phyloP scores from a whole-genome alignment of 2,113 vertebrate species.

The Entelurus aequoreus region DNA sequence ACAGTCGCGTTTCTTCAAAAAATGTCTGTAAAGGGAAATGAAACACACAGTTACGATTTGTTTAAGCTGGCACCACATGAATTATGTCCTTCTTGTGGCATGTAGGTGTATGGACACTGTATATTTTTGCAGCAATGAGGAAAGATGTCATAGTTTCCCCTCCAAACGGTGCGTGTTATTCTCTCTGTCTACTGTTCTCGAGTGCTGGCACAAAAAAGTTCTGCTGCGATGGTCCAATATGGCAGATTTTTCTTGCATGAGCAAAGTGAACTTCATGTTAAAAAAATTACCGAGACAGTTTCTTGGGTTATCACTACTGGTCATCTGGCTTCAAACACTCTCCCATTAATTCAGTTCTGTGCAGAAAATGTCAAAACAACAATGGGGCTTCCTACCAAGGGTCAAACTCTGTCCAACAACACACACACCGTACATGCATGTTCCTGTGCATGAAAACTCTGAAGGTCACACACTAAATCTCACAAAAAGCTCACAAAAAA shows the following conservation, averaged over 20 bases:
- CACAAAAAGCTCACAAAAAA: slow-evolving; percentile 32
- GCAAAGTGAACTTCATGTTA: slow-evolving; percentile 25
- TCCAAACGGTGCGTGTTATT: neutral
- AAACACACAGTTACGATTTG: slow-evolving; percentile 58
- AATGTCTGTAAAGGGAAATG: slow-evolving; percentile 52
- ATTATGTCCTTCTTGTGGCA: slow-evolving; percentile 22
- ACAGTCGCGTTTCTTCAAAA: slow-evolving; percentile 32
- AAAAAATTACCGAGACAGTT: slow-evolving; percentile 47
- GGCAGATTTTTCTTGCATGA: slow-evolving; percentile 50
- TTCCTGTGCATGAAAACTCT: slow-evolving; percentile 35
- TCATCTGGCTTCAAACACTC: slow-evolving; percentile 45
- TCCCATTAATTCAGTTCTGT: slow-evolving; percentile 54
- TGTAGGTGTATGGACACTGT: slow-evolving; percentile 4
- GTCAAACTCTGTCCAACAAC: slow-evolving; percentile 22
- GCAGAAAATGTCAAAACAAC: slow-evolving; percentile 65
- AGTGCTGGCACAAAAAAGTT: slow-evolving; percentile 45
- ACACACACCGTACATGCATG: slow-evolving; percentile 5
- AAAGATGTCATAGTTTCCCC: slow-evolving; percentile 4
- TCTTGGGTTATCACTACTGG: slow-evolving; percentile 21
- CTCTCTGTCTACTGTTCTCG: slow-evolving; percentile 12
- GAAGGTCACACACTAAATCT: slow-evolving; percentile 41
- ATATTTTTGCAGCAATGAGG: slow-evolving; percentile 1
- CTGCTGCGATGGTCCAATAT: slow-evolving; percentile 58
- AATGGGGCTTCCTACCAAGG: slow-evolving; percentile 58
- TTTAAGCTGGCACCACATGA: slow-evolving; percentile 27